phyloP scores from a whole-genome alignment of 1,140 invertebrate genomes.

The Penaeus indicus region DNA sequence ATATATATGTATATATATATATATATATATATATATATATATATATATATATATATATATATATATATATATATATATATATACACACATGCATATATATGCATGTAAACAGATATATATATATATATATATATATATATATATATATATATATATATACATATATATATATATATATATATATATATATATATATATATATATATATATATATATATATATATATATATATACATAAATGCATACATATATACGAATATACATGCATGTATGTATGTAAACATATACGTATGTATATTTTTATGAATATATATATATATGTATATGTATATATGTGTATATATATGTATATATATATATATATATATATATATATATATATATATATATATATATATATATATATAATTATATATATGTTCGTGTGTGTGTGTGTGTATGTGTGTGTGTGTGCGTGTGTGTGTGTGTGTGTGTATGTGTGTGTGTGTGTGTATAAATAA shows the following conservation, averaged over 20 bases:
- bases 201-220: neutral
- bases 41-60: conserved; percentile 1
- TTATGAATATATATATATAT: neutral
- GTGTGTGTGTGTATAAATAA: neutral
- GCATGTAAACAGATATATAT: neutral
- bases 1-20: neutral
- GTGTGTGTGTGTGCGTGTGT: neutral
- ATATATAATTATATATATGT: conserved; percentile 1
- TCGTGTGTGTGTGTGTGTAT: neutral
- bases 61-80: neutral
- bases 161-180: neutral
- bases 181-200: conserved; percentile 30
- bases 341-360: conserved; percentile 1
- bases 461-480: neutral
- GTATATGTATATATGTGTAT: neutral
- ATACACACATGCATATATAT: neutral
- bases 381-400: conserved; percentile 24
- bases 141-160: neutral
- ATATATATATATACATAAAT: neutral
- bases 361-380: conserved; percentile 15
- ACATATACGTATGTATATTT: neutral
- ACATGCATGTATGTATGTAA: neutral
- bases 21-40: neutral
- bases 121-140: conserved; percentile 30
- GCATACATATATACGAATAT: neutral